Conservation (phyloP, 2,888 invertebrate genomes). For the Brachypalpus laphriformis region DNA sequence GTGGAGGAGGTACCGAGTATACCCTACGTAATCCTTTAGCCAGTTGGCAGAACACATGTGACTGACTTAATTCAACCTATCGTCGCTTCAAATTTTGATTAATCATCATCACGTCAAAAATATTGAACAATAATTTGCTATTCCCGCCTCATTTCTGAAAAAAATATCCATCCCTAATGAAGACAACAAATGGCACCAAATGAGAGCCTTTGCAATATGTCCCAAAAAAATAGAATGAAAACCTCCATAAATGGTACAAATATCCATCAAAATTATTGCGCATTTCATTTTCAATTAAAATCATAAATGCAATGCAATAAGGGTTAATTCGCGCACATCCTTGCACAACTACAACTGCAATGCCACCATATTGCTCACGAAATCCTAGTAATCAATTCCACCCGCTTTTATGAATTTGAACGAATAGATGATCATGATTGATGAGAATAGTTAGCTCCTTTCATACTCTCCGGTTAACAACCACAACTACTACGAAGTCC, state of each 20-base stretch:
- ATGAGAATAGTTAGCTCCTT: conserved; percentile 7
- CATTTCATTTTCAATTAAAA: conserved; percentile 72
- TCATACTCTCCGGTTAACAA: conserved; percentile 7
- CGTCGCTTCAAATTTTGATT: conserved; percentile 50
- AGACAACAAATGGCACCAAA: conserved; percentile 65
- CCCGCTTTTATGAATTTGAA: conserved; percentile 40
- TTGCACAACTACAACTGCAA: not conserved
- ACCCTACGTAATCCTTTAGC: not conserved
- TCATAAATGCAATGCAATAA: conserved; percentile 64
- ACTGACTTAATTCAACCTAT: not conserved
- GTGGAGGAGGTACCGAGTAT: no score
- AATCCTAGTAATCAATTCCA: conserved; percentile 27
- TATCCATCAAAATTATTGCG: conserved; percentile 72
- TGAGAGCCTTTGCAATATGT: conserved; percentile 20
- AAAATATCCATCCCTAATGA: conserved; percentile 58
- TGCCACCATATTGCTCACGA: conserved; percentile 48
- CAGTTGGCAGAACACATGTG: conserved; percentile 27
- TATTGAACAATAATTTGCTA: conserved; percentile 36
- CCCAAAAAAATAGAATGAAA: conserved; percentile 33
- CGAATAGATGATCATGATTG: conserved; percentile 31
- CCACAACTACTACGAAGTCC: not conserved
- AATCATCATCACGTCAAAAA: conserved; percentile 24
- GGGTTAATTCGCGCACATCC: conserved; percentile 33
- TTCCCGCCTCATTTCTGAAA: conserved; percentile 41
- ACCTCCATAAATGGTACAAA: conserved; percentile 55